Evolutionary conservation across 2,113 vertebrate species (phyloP).

Genomic region (Ammospiza nelsoni): DNA sequence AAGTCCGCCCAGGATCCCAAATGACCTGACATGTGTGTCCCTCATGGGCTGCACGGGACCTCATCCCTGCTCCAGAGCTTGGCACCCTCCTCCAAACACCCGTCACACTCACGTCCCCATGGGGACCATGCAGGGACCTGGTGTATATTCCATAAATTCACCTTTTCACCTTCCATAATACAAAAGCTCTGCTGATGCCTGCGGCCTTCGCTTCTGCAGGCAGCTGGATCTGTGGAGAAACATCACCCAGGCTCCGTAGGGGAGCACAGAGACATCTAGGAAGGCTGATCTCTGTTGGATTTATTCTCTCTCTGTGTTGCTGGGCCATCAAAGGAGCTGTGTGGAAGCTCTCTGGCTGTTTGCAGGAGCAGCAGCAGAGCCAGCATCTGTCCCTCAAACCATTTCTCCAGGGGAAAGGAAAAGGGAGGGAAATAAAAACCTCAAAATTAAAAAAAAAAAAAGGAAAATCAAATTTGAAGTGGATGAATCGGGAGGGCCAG

Average conservation of each 20-base stretch:
- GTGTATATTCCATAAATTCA: fast-evolving
- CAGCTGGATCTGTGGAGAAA: background rate
- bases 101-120: fast-evolving
- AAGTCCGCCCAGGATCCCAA: background rate
- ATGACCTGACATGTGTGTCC: fast-evolving
- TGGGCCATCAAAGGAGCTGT: constrained; percentile 49
- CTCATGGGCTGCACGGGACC: fast-evolving
- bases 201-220: background rate
- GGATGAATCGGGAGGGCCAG: background rate
- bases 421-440: background rate
- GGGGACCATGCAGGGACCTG: background rate
- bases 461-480: background rate
- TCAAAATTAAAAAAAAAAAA: background rate
- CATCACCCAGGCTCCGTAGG: fast-evolving
- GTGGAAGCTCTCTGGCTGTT: background rate
- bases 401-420: background rate
- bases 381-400: background rate
- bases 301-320: background rate
- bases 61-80: background rate
- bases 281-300: constrained; percentile 32
- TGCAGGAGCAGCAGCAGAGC: background rate
- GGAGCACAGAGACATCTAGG: background rate
- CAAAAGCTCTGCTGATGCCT: fast-evolving
- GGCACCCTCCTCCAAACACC: background rate
- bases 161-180: background rate